Base-by-base conservation (phyloP, 2,888 invertebrate species). In the Desoria tigrina region DNA sequence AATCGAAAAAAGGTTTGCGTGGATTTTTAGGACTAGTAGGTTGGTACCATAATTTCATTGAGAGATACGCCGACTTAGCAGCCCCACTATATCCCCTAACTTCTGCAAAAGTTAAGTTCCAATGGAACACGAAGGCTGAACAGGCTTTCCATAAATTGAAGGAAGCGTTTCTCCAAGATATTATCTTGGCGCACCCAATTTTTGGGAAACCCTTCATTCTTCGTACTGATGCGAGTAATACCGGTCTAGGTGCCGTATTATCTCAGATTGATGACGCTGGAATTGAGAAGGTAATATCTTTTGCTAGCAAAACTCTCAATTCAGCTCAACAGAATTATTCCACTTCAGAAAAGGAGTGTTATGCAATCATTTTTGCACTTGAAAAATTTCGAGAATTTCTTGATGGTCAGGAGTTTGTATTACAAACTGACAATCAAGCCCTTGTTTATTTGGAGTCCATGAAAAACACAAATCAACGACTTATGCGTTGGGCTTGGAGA, bases 401-500 rank as follows among this genome's bases (percentile, higher is more conserved):
- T 21, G 50, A 54, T 21, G 65, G 65, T 21, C 65, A 54, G n/a
- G 16, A 61, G 1, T 61, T 61, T 14, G 42, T 50, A 1, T 21
- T 61, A 6, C 32, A 60, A 32, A 60, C 59, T 1, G 50, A 60
- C n/a, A 51, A 61, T 9, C 24, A 11, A 9, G 62, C 66, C 9
- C 27, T 66, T 1, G 7, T 39, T 2, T 66, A 54, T 27, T 42
- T 66, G 4, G 39, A 62, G 14, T 32, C 0, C 11, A 60, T 56
- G 57, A 42, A 54, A 18, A 56, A 56, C 27, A 39, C 57, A 0
- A 45, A 56, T 18, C 42, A 50, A 9, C 28, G 54, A 7, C 54
- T 67, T 1, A 64, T 50, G 50, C 58, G 64, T 14, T 67, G 67
- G 64, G 42, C 62, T 9, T 27, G 50, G 11, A 42, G 32, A 24